These are phyloP conservation scores for Elgonia sp. DNA, from an alignment of 2,888 invertebrate species.

Conservation along the genomic window DNA sequence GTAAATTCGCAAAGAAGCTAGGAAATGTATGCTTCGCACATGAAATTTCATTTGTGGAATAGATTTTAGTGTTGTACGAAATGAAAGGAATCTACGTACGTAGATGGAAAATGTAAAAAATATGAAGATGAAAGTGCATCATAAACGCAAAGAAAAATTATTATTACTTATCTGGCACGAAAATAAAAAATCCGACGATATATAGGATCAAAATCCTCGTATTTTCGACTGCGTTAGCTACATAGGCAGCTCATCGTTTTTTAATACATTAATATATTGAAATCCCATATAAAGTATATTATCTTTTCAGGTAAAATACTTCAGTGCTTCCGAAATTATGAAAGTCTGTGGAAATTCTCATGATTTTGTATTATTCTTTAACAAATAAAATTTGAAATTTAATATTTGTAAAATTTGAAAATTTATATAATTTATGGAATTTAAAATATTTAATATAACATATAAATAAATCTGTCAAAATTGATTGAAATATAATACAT, in stretches of 20 bases:
- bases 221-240: slow-evolving; percentile 1
- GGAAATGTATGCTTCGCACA: slow-evolving; percentile 38
- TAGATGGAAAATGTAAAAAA: slow-evolving; percentile 49
- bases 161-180: slow-evolving; percentile 46
- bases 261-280: slow-evolving; percentile 52
- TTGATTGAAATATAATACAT: too few relatives aligned
- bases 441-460: too few relatives aligned
- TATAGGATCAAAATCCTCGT: slow-evolving; percentile 26
- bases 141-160: slow-evolving; percentile 61
- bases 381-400: too few relatives aligned
- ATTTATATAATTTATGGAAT: too few relatives aligned
- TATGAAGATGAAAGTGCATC: slow-evolving; percentile 61
- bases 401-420: too few relatives aligned
- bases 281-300: slow-evolving; percentile 13
- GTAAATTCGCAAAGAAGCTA: slow-evolving; percentile 55
- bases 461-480: too few relatives aligned
- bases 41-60: slow-evolving; percentile 61
- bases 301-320: too few relatives aligned
- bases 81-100: slow-evolving; percentile 49
- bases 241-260: slow-evolving; percentile 28
- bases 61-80: slow-evolving; percentile 56
- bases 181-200: slow-evolving; percentile 12
- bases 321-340: too few relatives aligned
- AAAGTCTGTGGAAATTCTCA: too few relatives aligned
- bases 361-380: too few relatives aligned